These are phyloP conservation scores for Sepiola atlantica DNA, from an alignment of 2,888 invertebrate genomes.

Conservation along the genomic window DNA sequence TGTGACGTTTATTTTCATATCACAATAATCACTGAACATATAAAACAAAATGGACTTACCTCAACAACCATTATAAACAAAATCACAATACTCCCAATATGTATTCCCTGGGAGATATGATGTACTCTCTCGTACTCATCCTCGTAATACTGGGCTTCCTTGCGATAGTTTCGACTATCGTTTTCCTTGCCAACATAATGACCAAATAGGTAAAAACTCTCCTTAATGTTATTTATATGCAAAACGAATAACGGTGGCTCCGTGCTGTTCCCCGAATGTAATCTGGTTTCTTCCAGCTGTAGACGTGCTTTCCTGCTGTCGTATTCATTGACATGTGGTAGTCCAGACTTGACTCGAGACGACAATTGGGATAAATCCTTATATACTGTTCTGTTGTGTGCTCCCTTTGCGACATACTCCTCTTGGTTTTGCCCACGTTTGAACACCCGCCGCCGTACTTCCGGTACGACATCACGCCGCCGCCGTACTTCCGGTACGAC, in stretches of 20 bases:
- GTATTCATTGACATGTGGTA: conserved; percentile 43
- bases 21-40: not conserved
- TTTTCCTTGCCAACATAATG: conserved; percentile 53
- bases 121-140: conserved; percentile 58
- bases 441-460: not conserved
- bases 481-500: not conserved
- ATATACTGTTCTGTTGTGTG: conserved; percentile 41
- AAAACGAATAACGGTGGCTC: conserved; percentile 52
- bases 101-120: conserved; percentile 57
- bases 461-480: not conserved
- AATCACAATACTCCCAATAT: conserved; percentile 60
- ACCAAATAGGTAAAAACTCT: conserved; percentile 57
- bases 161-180: conserved; percentile 49
- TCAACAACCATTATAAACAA: conserved; percentile 62
- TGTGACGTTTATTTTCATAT: too few species aligned
- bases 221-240: conserved; percentile 56
- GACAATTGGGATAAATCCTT: conserved; percentile 41
- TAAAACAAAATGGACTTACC: conserved; percentile 54
- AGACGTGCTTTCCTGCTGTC: conserved; percentile 24
- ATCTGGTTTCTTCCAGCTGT: conserved; percentile 12
- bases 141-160: conserved; percentile 51
- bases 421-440: not conserved
- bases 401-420: conserved; percentile 20
- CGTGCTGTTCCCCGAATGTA: conserved; percentile 33
- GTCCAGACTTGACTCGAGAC: conserved; percentile 32